phyloP scores from a whole-genome alignment of 64 coral and sea anemone species.

The Hydrozoanthus tunicans region DNA sequence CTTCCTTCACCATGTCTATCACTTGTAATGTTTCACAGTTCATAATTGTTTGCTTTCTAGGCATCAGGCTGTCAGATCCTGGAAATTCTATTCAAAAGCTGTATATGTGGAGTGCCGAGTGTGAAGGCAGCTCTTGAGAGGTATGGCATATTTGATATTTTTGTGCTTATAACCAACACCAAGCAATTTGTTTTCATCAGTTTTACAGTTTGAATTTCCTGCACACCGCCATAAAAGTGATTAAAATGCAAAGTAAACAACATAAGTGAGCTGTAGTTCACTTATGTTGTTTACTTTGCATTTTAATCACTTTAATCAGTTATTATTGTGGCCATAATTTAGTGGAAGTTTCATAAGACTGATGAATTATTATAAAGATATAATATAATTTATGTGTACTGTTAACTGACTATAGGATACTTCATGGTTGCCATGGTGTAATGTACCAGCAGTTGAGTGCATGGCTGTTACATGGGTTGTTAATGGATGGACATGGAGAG shows the following conservation, averaged over 20 bases:
- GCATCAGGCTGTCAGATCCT: constrained; percentile 54
- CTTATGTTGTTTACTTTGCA: too few species aligned
- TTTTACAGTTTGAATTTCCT: too few species aligned
- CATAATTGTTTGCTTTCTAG: constrained; percentile 1
- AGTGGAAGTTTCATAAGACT: not conserved
- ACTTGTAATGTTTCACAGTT: too few species aligned
- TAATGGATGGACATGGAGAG: constrained; percentile 77
- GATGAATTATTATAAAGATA: not conserved
- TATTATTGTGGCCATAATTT: not conserved
- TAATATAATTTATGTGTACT: not conserved
- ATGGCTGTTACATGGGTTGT: constrained; percentile 88
- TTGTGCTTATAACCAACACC: too few species aligned
- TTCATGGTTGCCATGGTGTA: constrained; percentile 98
- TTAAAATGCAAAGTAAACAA: too few species aligned
- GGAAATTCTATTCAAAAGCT: constrained; percentile 57
- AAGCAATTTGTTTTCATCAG: too few species aligned
- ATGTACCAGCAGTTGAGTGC: constrained; percentile 98
- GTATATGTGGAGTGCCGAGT: constrained; percentile 49
- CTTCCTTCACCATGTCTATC: too few species aligned
- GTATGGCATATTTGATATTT: not conserved
- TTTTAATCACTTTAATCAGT: too few species aligned
- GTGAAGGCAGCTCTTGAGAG: constrained; percentile 44
- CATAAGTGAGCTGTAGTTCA: too few species aligned
- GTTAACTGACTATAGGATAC: constrained; percentile 64
- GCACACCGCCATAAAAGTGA: too few species aligned